Conservation (phyloP, 2,888 invertebrate genomes). For the Vesta saturnalis region DNA sequence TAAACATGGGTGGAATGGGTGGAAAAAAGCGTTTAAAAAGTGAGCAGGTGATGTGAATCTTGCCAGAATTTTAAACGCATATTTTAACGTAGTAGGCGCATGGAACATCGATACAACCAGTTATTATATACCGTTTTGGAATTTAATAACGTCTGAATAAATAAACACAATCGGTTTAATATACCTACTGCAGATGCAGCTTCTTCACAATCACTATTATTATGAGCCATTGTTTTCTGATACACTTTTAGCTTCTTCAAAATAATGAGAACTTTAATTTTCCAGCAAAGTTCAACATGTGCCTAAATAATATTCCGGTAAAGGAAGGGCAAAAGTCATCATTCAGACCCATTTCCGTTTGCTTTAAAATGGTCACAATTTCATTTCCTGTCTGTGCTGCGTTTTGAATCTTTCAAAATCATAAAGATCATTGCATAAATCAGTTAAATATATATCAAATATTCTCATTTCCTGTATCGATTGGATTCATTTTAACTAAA, state of each 20-base stretch:
- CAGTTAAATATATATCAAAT: conserved; percentile 1
- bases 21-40: too few species aligned
- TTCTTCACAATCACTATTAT: neutral
- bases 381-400: conserved; percentile 27
- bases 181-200: neutral
- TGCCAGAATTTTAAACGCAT: neutral
- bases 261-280: too few species aligned
- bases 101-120: neutral
- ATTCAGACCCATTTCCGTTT: conserved; percentile 32
- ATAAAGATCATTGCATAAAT: neutral
- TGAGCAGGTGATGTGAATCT: too few species aligned
- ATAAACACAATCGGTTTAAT: neutral
- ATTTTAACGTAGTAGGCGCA: neutral
- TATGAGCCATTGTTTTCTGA: too few species aligned
- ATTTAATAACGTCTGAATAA: conserved; percentile 5
- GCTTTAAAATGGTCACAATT: conserved; percentile 35
- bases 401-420: conserved; percentile 6
- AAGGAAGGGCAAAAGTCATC: conserved; percentile 37
- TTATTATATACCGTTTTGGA: neutral
- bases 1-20: too few species aligned
- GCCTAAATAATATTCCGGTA: conserved; percentile 13
- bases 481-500: too few species aligned
- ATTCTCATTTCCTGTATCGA: neutral
- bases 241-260: too few species aligned
- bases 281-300: conserved; percentile 14